These are phyloP conservation scores for Speoplatyrhinus poulsoni DNA, from an alignment of 2,113 vertebrate species.

Conservation along the genomic window DNA sequence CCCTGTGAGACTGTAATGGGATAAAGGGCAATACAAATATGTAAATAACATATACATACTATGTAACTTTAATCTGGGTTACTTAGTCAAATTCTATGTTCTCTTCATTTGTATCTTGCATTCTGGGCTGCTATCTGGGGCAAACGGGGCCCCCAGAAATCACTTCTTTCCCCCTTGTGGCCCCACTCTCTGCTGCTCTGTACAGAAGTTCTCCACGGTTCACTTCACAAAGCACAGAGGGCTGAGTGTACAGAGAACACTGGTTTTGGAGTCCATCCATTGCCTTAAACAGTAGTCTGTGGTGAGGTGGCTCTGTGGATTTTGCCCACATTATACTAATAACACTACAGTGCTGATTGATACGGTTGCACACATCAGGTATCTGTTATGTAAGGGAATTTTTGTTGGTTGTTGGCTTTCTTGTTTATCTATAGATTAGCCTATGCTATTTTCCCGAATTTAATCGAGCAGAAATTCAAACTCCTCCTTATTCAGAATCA, in stretches of 20 bases:
- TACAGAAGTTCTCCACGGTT: conserved; percentile 53
- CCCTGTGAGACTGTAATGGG: too few species aligned
- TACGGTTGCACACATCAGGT: conserved; percentile 6
- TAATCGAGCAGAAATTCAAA: not conserved
- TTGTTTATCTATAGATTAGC: not conserved
- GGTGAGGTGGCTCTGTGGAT: conserved; percentile 23
- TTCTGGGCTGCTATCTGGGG: conserved; percentile 14
- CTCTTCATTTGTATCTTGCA: conserved; percentile 50
- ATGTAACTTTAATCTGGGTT: too few species aligned
- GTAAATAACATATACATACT: too few species aligned
- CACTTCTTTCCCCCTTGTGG: conserved; percentile 49
- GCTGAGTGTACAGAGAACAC: conserved; percentile 21
- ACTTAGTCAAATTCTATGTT: conserved; percentile 26
- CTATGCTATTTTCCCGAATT: not conserved
- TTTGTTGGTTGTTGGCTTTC: not conserved
- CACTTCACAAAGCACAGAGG: conserved; percentile 36
- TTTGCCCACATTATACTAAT: conserved; percentile 13
- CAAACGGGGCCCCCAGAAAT: conserved; percentile 22
- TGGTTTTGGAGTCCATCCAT: conserved; percentile 35
- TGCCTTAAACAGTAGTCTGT: conserved; percentile 24
- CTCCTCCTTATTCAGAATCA: not conserved
- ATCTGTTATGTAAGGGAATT: conserved; percentile 1
- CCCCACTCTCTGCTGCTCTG: conserved; percentile 45
- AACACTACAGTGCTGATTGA: not conserved
- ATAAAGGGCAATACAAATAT: too few species aligned